Evolutionary conservation across 2,888 invertebrate species (phyloP).

Genomic region (Aporophyla nigra): DNA sequence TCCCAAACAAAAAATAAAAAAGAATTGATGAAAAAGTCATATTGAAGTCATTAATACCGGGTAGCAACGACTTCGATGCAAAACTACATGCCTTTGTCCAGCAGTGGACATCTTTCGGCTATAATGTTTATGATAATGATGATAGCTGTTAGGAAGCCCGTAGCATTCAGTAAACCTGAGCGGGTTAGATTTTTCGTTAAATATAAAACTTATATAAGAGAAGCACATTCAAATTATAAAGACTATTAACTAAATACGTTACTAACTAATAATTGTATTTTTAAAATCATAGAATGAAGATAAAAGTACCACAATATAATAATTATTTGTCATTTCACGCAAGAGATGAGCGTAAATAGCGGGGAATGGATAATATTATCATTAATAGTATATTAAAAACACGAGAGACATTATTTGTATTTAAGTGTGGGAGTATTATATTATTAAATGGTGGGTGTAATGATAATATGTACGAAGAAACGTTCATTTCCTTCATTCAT

Average conservation of each 20-base stretch:
- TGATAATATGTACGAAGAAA: neutral
- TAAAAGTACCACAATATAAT: neutral
- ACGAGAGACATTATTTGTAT: neutral
- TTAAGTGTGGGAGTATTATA: slow-evolving; percentile 4
- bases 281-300: neutral
- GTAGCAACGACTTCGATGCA: no score
- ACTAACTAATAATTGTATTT: neutral
- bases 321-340: neutral
- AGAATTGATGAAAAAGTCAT: no score
- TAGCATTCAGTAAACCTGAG: no score
- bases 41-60: no score
- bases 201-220: neutral
- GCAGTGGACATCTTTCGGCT: no score
- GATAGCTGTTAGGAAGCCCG: no score
- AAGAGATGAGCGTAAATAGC: slow-evolving; percentile 1
- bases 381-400: slow-evolving; percentile 4
- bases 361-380: neutral
- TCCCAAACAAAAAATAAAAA: no score
- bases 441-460: neutral
- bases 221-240: neutral
- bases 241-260: neutral
- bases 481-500: neutral
- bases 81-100: no score
- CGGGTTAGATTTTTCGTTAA: no score
- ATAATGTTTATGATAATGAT: no score